phyloP scores from a whole-genome alignment of 2,888 invertebrate genomes.

The Deilephila porcellus region DNA sequence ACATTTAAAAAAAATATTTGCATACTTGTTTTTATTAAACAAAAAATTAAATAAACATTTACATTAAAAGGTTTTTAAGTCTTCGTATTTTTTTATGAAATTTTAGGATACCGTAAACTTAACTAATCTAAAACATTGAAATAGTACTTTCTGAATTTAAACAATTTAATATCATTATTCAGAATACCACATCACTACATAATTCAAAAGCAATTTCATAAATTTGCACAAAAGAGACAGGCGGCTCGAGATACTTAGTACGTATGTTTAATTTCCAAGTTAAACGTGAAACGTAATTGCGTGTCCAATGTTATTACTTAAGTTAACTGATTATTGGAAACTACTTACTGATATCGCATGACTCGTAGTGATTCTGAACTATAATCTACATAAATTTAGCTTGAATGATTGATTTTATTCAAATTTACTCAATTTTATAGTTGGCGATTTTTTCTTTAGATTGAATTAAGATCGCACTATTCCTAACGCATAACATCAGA shows the following conservation, averaged over 20 bases:
- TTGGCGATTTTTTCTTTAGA: no score
- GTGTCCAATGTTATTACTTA: slow-evolving; percentile 30
- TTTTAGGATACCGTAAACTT: no score
- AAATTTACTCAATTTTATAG: neutral
- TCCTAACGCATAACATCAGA: no score
- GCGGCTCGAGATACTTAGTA: neutral
- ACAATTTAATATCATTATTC: no score
- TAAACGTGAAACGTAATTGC: slow-evolving; percentile 15
- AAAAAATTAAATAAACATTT: neutral
- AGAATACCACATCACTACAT: neutral
- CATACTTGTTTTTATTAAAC: no score
- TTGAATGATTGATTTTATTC: neutral
- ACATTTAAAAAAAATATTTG: no score
- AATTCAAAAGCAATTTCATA: neutral
- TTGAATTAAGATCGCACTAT: no score
- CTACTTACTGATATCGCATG: slow-evolving; percentile 29
- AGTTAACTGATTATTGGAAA: slow-evolving; percentile 33
- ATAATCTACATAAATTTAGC: neutral
- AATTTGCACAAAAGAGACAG: neutral
- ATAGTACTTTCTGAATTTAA: no score
- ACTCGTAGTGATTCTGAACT: slow-evolving; percentile 13
- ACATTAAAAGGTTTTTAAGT: no score
- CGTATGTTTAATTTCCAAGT: slow-evolving; percentile 31
- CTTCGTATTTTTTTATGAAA: neutral
- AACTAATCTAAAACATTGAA: no score